Percentiles rank a stretch among this genome's conserved stretches.
These are phyloP conservation scores for Sarcophaga carnaria DNA, from an alignment of 2,888 invertebrate genomes.

Conservation along the genomic window DNA sequence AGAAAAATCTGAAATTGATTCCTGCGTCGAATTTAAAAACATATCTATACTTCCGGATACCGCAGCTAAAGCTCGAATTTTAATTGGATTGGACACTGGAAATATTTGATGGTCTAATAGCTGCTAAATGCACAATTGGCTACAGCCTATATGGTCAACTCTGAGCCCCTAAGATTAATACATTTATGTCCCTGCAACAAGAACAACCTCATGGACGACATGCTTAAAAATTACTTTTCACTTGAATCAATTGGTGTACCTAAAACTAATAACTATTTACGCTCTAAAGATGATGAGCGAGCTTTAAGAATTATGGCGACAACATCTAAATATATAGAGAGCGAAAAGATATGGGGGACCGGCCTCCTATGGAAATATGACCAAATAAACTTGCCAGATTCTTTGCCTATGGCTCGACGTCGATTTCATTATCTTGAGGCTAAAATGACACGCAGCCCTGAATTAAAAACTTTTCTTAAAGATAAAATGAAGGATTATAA, in stretches of 20 bases:
- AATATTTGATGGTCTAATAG: conserved; percentile 24
- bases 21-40: conserved; percentile 45
- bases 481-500: too few relatives aligned
- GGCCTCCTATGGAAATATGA: conserved; percentile 59
- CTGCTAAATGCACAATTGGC: too few relatives aligned
- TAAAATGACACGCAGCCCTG: too few relatives aligned
- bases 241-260: conserved; percentile 62
- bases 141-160: background rate
- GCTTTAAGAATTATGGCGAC: conserved; percentile 50
- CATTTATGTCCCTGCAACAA: conserved; percentile 30
- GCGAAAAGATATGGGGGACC: background rate
- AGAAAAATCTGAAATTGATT: conserved; percentile 7
- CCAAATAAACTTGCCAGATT: conserved; percentile 59
- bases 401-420: conserved; percentile 54
- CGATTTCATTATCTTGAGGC: conserved; percentile 13
- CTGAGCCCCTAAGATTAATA: conserved; percentile 23
- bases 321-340: conserved; percentile 56
- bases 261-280: conserved; percentile 11
- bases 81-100: conserved; percentile 26
- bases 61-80: conserved; percentile 44
- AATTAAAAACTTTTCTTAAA: too few relatives aligned
- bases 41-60: conserved; percentile 46
- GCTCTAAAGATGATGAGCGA: conserved; percentile 60
- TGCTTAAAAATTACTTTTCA: conserved; percentile 58
- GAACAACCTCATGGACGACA: conserved; percentile 50